A percentile compares a stretch with the other conserved stretches of the same genome.
These are phyloP conservation scores for Osmoderma eremita DNA, from an alignment of 2,888 invertebrate genomes.

Conservation along the genomic window DNA sequence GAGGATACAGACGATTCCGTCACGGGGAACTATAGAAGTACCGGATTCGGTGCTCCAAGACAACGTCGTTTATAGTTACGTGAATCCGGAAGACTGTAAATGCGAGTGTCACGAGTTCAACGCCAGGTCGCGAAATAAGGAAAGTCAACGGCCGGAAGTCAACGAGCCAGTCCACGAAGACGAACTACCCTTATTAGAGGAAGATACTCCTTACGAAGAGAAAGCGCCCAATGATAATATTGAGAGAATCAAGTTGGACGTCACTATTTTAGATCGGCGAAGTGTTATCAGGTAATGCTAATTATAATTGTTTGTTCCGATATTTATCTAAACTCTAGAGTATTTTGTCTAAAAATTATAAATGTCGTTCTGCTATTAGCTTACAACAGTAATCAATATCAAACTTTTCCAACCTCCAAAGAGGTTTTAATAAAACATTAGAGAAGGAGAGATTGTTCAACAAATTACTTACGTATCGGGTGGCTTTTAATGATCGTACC, in stretches of 20 bases:
- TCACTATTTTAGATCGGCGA: conserved; percentile 58
- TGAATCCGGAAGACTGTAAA: conserved; percentile 87
- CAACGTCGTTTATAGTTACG: conserved; percentile 77
- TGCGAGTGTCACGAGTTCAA: conserved; percentile 82
- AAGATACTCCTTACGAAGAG: conserved; percentile 60
- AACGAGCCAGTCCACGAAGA: conserved; percentile 60
- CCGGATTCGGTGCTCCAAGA: conserved; percentile 62
- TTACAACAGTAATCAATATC: too few species aligned
- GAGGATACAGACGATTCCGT: conserved; percentile 83
- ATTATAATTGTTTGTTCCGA: too few species aligned
- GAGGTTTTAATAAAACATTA: too few species aligned
- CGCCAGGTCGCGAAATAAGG: conserved; percentile 59
- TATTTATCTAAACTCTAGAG: too few species aligned
- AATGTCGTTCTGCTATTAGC: too few species aligned
- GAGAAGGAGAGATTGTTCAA: too few species aligned
- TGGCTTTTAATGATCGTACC: too few species aligned
- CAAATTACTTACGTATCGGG: too few species aligned
- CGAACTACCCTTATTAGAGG: conserved; percentile 66
- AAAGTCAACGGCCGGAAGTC: conserved; percentile 51
- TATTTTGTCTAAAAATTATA: too few species aligned
- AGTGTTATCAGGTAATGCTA: conserved; percentile 62
- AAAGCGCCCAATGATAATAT: conserved; percentile 53
- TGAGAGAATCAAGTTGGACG: conserved; percentile 58
- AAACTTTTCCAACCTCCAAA: too few species aligned
- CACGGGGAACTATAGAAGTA: conserved; percentile 64